Base-by-base conservation (phyloP, 2,888 invertebrate genomes). In the Melolontha melolontha region DNA sequence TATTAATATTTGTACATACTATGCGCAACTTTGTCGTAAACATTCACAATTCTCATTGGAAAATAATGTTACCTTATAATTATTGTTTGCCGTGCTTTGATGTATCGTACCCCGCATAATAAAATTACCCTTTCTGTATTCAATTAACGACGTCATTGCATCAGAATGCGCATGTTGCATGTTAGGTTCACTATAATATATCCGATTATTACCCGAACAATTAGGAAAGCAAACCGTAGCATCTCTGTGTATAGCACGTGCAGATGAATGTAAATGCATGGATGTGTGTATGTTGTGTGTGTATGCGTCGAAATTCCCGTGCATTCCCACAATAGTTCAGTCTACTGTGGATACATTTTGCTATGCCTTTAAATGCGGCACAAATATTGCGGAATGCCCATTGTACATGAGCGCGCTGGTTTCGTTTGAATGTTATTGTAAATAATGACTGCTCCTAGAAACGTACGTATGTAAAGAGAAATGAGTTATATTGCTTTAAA, bases 201-300 rank as follows among this genome's bases (percentile, higher is more conserved):
- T 59, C 59, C 44, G 44, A 59, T 59, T 59, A 59, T 59, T 59
- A 59, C 59, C 16, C 12, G 44, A 44, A 59, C 59, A 59, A 59
- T 59, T 59, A 59, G 47, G 44, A 59, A 44, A 40, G 44, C 44
- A 59, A 59, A 59, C 59, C 44, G 10, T 59, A 44, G 44, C 44
- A 29, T 34, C 44, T 10, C 44, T 17, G 42, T 44, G 22, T 34
- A 34, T 10, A 34, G 10, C 12, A 59, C 44, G 29, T 59, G 59
- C n/a, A 59, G 42, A 44, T 59, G 59, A 59, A 59, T 59, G 59
- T 42, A 59, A 44, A 29, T 59, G 47, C 42, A 14, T 10, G 16
- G 47, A 0, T 14, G 29, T 29, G 22, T 11, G 22, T 22, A 4
- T 22, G 22, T 22, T 14, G 11, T n/a, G 59, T n/a, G 22, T 47